Evolutionary conservation across 2,797 vertebrate genomes (phyloP).

Genomic region (Molothrus ater): DNA sequence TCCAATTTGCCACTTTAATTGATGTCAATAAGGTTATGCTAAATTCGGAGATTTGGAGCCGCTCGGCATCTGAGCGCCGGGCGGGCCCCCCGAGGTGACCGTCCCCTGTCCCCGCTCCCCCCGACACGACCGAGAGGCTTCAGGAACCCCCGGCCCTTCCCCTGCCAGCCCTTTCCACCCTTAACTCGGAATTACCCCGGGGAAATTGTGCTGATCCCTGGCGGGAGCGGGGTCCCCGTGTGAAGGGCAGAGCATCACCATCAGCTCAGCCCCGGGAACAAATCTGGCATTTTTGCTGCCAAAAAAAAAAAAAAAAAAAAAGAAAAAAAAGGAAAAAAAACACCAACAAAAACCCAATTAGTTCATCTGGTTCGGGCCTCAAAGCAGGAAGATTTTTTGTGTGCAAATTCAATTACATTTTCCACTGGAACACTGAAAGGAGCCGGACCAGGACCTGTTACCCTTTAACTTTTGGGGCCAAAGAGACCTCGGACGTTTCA

Average conservation of each 20-base stretch:
- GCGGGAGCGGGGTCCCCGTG: background rate
- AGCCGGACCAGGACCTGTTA: background rate
- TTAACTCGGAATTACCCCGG: background rate
- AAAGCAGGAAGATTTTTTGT: conserved; percentile 1
- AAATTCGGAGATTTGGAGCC: conserved; percentile 77
- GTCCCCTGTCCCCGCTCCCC: background rate
- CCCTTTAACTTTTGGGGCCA: background rate
- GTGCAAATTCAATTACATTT: conserved; percentile 35
- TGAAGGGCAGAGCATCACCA: background rate
- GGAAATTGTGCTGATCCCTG: background rate
- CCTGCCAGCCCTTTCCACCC: background rate
- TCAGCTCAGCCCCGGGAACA: conserved; percentile 6
- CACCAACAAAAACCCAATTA: background rate
- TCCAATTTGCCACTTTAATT: conserved; percentile 80
- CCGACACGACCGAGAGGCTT: background rate
- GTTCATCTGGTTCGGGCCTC: conserved; percentile 46
- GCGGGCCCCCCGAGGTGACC: conserved; percentile 38
- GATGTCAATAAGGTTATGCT: conserved; percentile 84
- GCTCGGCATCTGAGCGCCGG: conserved; percentile 61
- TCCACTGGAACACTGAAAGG: background rate
- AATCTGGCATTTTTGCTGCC: background rate
- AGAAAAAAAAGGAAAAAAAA: background rate
- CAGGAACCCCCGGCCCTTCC: background rate
- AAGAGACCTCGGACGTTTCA: background rate
- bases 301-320: background rate